Base-by-base conservation (phyloP, 2,888 invertebrate genomes). In the Pimpla rufipes region DNA sequence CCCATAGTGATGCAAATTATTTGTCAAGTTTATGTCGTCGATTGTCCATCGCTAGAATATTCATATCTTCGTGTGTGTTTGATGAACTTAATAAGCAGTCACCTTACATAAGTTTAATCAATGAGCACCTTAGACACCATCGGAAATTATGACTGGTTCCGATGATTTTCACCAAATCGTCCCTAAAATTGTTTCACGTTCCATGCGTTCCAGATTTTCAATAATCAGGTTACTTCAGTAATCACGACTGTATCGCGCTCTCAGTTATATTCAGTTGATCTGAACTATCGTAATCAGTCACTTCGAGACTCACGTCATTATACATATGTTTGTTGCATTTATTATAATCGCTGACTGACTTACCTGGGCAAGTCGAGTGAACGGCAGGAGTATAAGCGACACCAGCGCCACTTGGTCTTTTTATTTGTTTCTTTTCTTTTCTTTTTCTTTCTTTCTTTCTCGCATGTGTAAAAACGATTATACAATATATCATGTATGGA, bases 341-440 rank as follows among this genome's bases (percentile, higher is more conserved):
- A 79, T 78, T 68, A 76, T 55, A 85, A 86, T 83, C 86, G 81
- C 64, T 83, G 81, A 80, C 78, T 75, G 85, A 86, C 86, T 86
- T 86, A 86, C 86, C 86, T 86, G 83, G 70, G 86, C 86, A 86
- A 86, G 86, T 85, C 85, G 79, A 74, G 83, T 81, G 68, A 85
- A 83, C 66, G 59, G 75, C 50, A 68, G 76, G 68, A 55, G 81
- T 71, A 78, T 66, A 70, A 84, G 78, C 71, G 79, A 57, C 70
- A 50, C 55, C 47, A 73, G 64, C 75, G 71, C 70, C 81, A 78
- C 70, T 75, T 64, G 70, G 52, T 70, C 62, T 76, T 23, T 68
- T 45, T 57, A n/a, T 18, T 55, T 45, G 16, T 64, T 35, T 35
- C 13, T 50, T 18, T 73, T 52, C 6, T n/a, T 50, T 35, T 52